phyloP scores from a whole-genome alignment of 2,113 vertebrate species.

The Hemibagrus wyckioides region DNA sequence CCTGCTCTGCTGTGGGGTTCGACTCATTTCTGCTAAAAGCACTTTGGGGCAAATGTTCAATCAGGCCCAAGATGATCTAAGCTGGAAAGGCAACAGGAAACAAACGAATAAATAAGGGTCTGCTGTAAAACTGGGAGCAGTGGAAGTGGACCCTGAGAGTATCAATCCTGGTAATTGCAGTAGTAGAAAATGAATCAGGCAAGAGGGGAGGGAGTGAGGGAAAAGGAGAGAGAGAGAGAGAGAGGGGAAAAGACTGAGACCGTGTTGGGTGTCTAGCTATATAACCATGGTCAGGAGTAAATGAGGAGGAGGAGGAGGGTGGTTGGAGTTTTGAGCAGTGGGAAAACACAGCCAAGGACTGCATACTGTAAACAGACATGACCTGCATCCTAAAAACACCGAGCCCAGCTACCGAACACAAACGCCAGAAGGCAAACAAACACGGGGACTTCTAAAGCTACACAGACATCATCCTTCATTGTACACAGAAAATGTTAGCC shows the following conservation, averaged over 20 bases:
- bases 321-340: conserved; percentile 27
- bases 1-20: conserved; percentile 31
- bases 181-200: conserved; percentile 67
- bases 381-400: conserved; percentile 41
- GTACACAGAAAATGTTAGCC: conserved; percentile 30
- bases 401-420: conserved; percentile 36
- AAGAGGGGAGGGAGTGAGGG: conserved; percentile 52
- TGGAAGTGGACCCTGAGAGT: conserved; percentile 61
- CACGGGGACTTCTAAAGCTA: conserved; percentile 44
- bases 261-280: conserved; percentile 29
- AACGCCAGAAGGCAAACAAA: conserved; percentile 48
- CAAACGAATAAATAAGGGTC: conserved; percentile 61
- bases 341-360: conserved; percentile 32
- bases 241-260: conserved; percentile 28
- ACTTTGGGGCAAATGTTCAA: conserved; percentile 59
- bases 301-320: conserved; percentile 10
- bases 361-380: conserved; percentile 55
- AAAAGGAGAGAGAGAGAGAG: conserved; percentile 43
- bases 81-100: conserved; percentile 59
- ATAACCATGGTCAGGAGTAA: conserved; percentile 50
- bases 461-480: conserved; percentile 34
- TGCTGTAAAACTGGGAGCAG: conserved; percentile 53
- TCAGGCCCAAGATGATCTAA: conserved; percentile 56
- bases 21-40: conserved; percentile 57
- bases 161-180: conserved; percentile 73